Evolutionary conservation across 1,140 invertebrate genomes (phyloP).

Genomic region (Parasteatoda tepidariorum): DNA sequence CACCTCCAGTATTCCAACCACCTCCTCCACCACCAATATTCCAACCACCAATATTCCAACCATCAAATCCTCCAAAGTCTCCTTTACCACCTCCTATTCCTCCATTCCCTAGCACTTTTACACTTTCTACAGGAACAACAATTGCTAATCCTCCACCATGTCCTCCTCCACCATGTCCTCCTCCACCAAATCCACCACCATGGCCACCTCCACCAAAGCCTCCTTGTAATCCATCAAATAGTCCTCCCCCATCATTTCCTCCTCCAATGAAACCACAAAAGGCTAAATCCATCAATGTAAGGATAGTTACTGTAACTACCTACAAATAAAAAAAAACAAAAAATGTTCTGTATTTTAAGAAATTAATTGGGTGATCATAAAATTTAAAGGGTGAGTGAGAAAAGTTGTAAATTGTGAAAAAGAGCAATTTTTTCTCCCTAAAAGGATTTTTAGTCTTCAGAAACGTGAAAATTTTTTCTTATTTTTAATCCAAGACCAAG

Average conservation of each 20-base stretch:
- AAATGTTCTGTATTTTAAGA: too few species aligned
- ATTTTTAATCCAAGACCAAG: too few species aligned
- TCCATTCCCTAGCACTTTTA: slow-evolving; percentile 15
- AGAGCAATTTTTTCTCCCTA: too few species aligned
- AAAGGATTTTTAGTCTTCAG: too few species aligned
- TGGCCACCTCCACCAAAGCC: slow-evolving; percentile 21
- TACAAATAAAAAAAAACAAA: slow-evolving; percentile 8
- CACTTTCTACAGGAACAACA: slow-evolving; percentile 31
- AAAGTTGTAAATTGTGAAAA: too few species aligned
- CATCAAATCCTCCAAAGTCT: slow-evolving; percentile 26
- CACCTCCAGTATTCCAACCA: slow-evolving; percentile 6
- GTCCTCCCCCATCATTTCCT: not conserved
- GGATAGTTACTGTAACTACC: not conserved
- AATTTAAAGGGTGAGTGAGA: too few species aligned
- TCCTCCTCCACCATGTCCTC: not conserved
- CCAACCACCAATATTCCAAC: not conserved
- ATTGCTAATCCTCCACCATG: slow-evolving; percentile 21
- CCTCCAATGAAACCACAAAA: slow-evolving; percentile 13
- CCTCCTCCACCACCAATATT: slow-evolving; percentile 8
- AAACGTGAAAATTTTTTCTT: too few species aligned
- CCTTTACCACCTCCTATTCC: slow-evolving; percentile 22
- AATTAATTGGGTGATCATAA: too few species aligned
- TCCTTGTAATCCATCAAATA: slow-evolving; percentile 14
- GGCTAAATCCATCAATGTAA: not conserved
- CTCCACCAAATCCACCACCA: slow-evolving; percentile 9